Conservation (phyloP, 2,888 invertebrate species). For the Melanophora roralis region DNA sequence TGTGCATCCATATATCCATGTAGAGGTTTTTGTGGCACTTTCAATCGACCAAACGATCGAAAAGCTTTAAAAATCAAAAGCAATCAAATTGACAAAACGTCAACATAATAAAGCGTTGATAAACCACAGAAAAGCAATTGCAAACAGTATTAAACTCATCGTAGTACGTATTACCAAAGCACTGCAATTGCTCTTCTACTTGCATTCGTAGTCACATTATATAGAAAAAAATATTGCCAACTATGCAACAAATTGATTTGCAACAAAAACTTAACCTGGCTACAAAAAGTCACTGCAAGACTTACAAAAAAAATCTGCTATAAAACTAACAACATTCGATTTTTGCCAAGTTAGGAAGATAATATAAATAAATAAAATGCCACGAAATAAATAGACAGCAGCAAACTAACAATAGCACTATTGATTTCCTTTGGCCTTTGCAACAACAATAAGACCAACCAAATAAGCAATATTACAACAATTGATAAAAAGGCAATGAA, state of each 20-base stretch:
- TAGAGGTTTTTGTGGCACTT: constrained; percentile 48
- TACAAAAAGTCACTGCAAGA: constrained; percentile 32
- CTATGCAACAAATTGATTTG: constrained; percentile 60
- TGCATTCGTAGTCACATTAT: constrained; percentile 14
- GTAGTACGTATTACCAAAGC: not conserved
- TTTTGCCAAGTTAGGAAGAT: constrained; percentile 19
- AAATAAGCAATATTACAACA: constrained; percentile 47
- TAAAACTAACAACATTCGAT: constrained; percentile 29
- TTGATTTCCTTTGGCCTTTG: constrained; percentile 26
- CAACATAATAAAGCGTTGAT: constrained; percentile 75
- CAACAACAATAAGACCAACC: not conserved
- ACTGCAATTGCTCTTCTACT: not conserved
- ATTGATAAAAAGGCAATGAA: constrained; percentile 38
- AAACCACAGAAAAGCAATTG: constrained; percentile 68
- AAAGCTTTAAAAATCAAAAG: constrained; percentile 69
- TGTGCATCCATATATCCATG: no score
- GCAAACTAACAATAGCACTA: constrained; percentile 11
- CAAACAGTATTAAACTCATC: constrained; percentile 53
- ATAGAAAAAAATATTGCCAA: constrained; percentile 17
- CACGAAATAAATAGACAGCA: constrained; percentile 39
- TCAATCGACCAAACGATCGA: constrained; percentile 61
- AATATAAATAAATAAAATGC: constrained; percentile 15
- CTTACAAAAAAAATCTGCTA: constrained; percentile 41
- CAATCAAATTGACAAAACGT: constrained; percentile 75
- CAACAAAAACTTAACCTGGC: constrained; percentile 44